Evolutionary conservation across 2,797 vertebrate species (phyloP).

Genomic region (Sebastes hubbsi): DNA sequence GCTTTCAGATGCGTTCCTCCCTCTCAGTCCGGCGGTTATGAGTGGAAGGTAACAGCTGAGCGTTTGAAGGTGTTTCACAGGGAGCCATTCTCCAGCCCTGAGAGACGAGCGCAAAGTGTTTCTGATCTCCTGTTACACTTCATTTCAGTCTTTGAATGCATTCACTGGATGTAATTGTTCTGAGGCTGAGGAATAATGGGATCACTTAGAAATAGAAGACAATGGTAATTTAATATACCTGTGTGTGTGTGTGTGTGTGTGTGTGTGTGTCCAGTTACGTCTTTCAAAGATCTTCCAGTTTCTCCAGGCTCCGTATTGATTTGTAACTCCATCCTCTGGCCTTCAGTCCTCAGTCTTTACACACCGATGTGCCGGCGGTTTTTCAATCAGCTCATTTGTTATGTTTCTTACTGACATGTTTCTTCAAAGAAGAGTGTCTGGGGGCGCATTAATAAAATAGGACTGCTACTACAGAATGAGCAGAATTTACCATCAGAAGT

Average conservation of each 20-base stretch:
- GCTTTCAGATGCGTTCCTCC: conserved; percentile 17
- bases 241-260: conserved; percentile 19
- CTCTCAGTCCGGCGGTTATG: conserved; percentile 36
- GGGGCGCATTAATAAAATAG: conserved; percentile 14
- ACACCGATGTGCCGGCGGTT: conserved; percentile 37
- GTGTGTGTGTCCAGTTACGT: conserved; percentile 21
- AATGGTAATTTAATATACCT: conserved; percentile 77
- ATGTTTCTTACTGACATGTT: conserved; percentile 35
- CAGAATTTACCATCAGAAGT: neutral
- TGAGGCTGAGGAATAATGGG: conserved; percentile 75
- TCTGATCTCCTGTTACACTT: conserved; percentile 80
- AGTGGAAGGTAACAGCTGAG: conserved; percentile 41
- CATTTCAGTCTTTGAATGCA: conserved; percentile 76
- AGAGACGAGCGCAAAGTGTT: conserved; percentile 59
- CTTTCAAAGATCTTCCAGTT: conserved; percentile 47
- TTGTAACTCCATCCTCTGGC: conserved; percentile 40
- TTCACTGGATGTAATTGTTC: conserved; percentile 79
- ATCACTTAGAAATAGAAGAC: conserved; percentile 78
- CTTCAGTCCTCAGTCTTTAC: conserved; percentile 15
- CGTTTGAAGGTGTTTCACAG: conserved; percentile 65
- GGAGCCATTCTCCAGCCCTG: conserved; percentile 40
- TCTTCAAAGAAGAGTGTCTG: conserved; percentile 25
- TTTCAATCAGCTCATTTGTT: conserved; percentile 49
- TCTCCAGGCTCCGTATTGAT: conserved; percentile 68
- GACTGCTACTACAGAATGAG: neutral